Base-by-base conservation (phyloP, 2,888 invertebrate species). In the Drosophila borealis region DNA sequence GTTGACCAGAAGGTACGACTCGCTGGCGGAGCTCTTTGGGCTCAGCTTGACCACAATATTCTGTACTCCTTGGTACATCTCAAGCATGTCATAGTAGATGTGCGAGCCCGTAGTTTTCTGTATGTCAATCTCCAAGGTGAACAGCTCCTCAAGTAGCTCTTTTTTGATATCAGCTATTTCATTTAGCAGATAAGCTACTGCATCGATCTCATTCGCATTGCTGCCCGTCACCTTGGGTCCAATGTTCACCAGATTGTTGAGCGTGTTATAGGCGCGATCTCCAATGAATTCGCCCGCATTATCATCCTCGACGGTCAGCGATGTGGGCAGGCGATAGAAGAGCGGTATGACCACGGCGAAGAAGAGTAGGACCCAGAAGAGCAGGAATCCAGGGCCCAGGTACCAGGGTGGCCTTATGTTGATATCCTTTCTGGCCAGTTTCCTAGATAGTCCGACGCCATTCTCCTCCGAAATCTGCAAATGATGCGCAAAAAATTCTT, bases 201-300 rank as follows among this genome's bases (percentile, higher is more conserved):
- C 93, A 1, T 93, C 81, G 5, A 94, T 93, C 92, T 96, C 96
- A 92, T 96, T 96, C 77, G 94, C 95, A 62, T 94, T 92, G 85
- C 96, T 96, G 9, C 96, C 96, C 13, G 94, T 94, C 4, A 95
- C 94, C 77, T 95, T 93, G 0, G 95, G 95, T 0, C 96, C 96
- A 54, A 95, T 92, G 42, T 74, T 91, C 37, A 10, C 71, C 19
- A 17, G 51, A 54, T 64, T 49, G 25, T 57, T 60, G 2, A 74
- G 56, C 0, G 41, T 46, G 4, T 61, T 29, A 8, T 94, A 92
- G 0, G 96, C 96, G 77, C 95, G 93, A 90, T 95, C 95, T 9
- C 95, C 95, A 61, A 95, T 94, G 88, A 96, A 96, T 62, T 93
- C 91, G 11, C 93, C 93, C 55, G 90, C 55, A 1, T 70, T 25